phyloP scores from a whole-genome alignment of 2,113 vertebrate genomes.

The Oceanodroma tethys region DNA sequence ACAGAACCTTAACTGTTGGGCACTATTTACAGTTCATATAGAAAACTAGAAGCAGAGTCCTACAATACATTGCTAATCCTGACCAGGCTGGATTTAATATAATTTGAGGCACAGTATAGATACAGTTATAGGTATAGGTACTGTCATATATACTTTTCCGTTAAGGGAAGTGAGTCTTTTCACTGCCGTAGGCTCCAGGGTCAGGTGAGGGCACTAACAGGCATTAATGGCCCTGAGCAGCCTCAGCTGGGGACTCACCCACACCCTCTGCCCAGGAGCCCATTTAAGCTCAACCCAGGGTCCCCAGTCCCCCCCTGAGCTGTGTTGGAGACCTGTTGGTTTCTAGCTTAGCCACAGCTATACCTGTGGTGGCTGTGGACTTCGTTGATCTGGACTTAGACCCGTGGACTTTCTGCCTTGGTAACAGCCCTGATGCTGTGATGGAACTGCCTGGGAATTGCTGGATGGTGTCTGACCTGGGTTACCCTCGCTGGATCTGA shows the following conservation, averaged over 20 bases:
- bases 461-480: not conserved
- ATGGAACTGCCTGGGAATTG: not conserved
- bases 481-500: accelerated
- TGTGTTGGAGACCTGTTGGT: not conserved
- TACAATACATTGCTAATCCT: not conserved
- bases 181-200: not conserved
- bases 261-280: not conserved
- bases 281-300: not conserved
- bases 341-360: accelerated
- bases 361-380: accelerated
- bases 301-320: accelerated
- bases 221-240: not conserved
- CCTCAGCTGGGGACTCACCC: not conserved
- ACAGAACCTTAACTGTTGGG: not conserved
- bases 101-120: not conserved
- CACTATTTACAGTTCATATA: not conserved
- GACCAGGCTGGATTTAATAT: not conserved
- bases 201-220: not conserved
- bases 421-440: no score
- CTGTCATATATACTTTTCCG: not conserved
- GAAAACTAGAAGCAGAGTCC: constrained; percentile 17
- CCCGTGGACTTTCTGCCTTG: accelerated
- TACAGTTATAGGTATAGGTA: not conserved
- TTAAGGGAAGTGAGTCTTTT: not conserved
- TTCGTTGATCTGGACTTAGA: accelerated